Percentiles rank a stretch among this genome's conserved stretches.
Evolutionary conservation across 2,113 vertebrate species (phyloP).

Genomic region (Triplophysa dalaica): DNA sequence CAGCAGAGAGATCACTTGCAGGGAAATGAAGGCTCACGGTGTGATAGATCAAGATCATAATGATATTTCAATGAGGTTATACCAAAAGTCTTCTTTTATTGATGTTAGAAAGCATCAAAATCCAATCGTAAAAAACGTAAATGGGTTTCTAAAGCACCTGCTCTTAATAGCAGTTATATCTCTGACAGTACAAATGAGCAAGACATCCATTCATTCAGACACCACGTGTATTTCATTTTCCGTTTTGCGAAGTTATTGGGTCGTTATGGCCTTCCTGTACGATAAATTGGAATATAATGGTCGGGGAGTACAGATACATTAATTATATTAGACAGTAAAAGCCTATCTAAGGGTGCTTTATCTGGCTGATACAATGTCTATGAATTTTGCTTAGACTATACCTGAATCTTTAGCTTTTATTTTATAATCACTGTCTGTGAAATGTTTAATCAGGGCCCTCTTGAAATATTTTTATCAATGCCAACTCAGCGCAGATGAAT

Average conservation of each 20-base stretch:
- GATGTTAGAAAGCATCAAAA: constrained; percentile 32
- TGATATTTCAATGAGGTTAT: constrained; percentile 16
- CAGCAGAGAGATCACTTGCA: neutral
- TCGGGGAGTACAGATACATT: constrained; percentile 48
- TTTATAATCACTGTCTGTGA: constrained; percentile 2
- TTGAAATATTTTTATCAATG: constrained; percentile 19
- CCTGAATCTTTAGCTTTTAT: neutral
- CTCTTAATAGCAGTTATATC: constrained; percentile 35
- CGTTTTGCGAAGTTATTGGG: constrained; percentile 48
- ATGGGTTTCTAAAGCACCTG: constrained; percentile 38
- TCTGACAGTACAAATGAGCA: constrained; percentile 38
- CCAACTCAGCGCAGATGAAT: constrained; percentile 10
- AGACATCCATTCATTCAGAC: constrained; percentile 34
- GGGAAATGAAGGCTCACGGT: neutral
- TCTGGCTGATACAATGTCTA: constrained; percentile 41
- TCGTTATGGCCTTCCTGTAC: constrained; percentile 40
- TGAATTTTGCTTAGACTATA: constrained; percentile 34
- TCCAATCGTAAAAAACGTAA: constrained; percentile 24
- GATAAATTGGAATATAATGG: constrained; percentile 58
- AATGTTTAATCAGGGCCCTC: constrained; percentile 15
- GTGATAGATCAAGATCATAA: constrained; percentile 11
- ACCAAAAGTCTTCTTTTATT: constrained; percentile 29
- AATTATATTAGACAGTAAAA: constrained; percentile 51
- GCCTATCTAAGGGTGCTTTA: constrained; percentile 42
- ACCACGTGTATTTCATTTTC: constrained; percentile 45